These are phyloP conservation scores for Apodemia zela DNA, from an alignment of 2,888 invertebrate genomes.

Conservation along the genomic window DNA sequence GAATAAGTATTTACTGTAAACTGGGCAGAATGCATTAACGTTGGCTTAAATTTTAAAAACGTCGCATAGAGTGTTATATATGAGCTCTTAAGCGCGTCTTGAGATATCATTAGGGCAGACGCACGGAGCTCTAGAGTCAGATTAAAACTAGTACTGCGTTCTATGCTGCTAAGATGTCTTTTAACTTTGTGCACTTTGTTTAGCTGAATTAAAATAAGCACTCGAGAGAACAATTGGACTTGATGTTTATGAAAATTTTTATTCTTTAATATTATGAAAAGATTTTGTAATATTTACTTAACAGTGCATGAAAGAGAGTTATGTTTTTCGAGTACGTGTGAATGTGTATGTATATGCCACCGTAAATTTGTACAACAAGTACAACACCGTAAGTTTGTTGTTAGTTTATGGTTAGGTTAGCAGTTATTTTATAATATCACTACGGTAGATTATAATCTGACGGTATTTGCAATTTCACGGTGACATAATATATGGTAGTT, in stretches of 20 bases:
- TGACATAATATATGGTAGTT: too few relatives aligned
- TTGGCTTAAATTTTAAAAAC: slow-evolving; percentile 78
- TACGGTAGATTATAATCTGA: too few relatives aligned
- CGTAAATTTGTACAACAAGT: too few relatives aligned
- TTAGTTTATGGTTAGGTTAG: too few relatives aligned
- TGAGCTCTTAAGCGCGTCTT: slow-evolving; percentile 73
- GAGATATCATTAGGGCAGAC: slow-evolving; percentile 76
- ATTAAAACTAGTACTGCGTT: slow-evolving; percentile 63
- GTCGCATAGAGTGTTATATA: slow-evolving; percentile 77
- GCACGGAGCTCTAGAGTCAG: slow-evolving; percentile 52
- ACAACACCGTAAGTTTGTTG: too few relatives aligned
- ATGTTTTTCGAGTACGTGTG: background rate
- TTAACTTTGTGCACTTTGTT: slow-evolving; percentile 33
- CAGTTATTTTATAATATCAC: too few relatives aligned
- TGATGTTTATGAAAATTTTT: slow-evolving; percentile 8
- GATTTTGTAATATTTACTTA: slow-evolving; percentile 25
- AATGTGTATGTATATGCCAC: too few relatives aligned
- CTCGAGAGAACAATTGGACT: slow-evolving; percentile 9
- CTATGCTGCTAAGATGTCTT: slow-evolving; percentile 40
- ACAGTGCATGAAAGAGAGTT: background rate
- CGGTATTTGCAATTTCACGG: too few relatives aligned
- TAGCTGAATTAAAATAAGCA: slow-evolving; percentile 33
- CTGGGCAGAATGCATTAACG: slow-evolving; percentile 72
- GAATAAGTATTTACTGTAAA: slow-evolving; percentile 76
- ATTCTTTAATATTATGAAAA: slow-evolving; percentile 17